These are phyloP conservation scores for Arvicanthis niloticus DNA, from an alignment of 2,113 vertebrate species.

Conservation along the genomic window DNA sequence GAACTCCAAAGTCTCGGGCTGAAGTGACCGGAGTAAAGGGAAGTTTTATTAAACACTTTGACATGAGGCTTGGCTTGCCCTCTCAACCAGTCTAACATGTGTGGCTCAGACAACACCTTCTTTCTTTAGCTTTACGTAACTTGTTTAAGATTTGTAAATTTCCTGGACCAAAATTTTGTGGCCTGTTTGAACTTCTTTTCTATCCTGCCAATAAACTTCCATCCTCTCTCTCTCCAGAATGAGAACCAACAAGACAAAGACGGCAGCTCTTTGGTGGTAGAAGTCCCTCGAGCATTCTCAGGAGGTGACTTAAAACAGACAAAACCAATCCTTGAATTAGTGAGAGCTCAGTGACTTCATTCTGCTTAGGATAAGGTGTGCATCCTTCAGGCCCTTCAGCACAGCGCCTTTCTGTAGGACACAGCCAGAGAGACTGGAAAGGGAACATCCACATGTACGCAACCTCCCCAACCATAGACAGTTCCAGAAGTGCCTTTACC, in stretches of 20 bases:
- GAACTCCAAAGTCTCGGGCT: constrained; percentile 23
- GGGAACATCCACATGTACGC: not conserved
- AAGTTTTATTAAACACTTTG: constrained; percentile 69
- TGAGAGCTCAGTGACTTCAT: not conserved
- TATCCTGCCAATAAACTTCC: not conserved
- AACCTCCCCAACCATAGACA: not conserved
- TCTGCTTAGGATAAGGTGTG: not conserved
- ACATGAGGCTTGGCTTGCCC: constrained; percentile 42
- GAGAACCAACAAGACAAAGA: constrained; percentile 1
- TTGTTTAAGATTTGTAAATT: constrained; percentile 72
- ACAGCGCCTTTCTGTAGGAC: not conserved
- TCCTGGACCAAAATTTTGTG: constrained; percentile 58
- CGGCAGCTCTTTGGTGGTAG: not conserved
- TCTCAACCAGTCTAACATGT: constrained; percentile 61
- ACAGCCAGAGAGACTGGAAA: not conserved
- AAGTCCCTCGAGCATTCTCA: not conserved
- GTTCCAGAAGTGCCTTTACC: not conserved
- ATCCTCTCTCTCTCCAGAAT: not conserved
- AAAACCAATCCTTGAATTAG: not conserved
- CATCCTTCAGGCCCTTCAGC: not conserved
- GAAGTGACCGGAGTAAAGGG: constrained; percentile 36
- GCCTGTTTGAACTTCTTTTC: constrained; percentile 53
- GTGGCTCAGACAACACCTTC: constrained; percentile 63
- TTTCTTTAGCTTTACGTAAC: constrained; percentile 74
- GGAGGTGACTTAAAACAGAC: not conserved